These are phyloP conservation scores for Tenthredo amoena DNA, from an alignment of 2,888 invertebrate genomes.

Conservation along the genomic window DNA sequence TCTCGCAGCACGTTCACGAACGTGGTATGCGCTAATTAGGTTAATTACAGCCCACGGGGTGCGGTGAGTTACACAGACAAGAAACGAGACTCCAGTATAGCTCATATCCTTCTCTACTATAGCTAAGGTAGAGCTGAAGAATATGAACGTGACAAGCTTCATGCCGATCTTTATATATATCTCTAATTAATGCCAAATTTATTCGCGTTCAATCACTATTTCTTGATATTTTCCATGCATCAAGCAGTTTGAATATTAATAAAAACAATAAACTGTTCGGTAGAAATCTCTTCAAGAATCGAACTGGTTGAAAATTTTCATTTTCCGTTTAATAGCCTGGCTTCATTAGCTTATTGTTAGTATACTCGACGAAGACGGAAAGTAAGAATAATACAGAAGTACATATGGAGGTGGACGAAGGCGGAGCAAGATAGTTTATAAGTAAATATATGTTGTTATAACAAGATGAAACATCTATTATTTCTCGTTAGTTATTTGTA, in stretches of 20 bases:
- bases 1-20: constrained; percentile 39
- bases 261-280: not conserved
- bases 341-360: no score
- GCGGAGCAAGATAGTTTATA: no score
- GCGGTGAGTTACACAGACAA: not conserved
- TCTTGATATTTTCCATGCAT: not conserved
- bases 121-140: not conserved
- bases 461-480: not conserved
- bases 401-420: not conserved
- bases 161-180: not conserved
- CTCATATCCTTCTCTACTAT: not conserved
- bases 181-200: not conserved
- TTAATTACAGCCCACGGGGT: constrained; percentile 30
- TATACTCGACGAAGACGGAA: not conserved
- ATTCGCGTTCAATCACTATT: not conserved
- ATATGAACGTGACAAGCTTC: not conserved
- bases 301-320: no score
- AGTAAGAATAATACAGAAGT: not conserved
- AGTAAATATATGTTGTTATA: not conserved
- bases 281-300: not conserved
- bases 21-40: constrained; percentile 41
- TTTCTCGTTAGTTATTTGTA: not conserved
- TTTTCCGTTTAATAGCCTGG: no score
- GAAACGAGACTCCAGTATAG: not conserved
- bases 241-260: not conserved